phyloP scores from a whole-genome alignment of 35 echinoderm and acorn worm species.

The Diadema setosum region DNA sequence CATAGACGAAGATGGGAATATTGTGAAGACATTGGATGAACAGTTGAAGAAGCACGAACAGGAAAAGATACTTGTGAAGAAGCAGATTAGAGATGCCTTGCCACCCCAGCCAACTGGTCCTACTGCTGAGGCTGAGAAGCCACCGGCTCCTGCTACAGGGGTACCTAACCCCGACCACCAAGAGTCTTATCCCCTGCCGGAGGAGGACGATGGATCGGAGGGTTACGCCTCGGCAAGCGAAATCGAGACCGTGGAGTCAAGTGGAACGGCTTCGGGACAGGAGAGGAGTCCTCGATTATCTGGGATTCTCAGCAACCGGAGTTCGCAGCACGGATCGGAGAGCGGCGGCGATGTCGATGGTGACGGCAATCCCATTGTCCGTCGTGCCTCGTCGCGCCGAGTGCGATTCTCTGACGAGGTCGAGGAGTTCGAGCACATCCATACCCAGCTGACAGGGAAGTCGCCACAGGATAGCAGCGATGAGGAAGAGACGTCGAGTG shows the following conservation, averaged over 20 bases:
- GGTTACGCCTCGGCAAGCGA: conserved; percentile 85
- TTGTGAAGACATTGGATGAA: conserved; percentile 31
- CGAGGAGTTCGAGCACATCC: conserved; percentile 29
- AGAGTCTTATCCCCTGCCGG: conserved; percentile 71
- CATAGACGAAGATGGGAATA: conserved; percentile 79
- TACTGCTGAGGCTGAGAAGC: neutral
- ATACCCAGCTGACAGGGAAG: neutral
- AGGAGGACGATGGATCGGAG: conserved; percentile 86
- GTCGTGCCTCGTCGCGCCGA: conserved; percentile 22
- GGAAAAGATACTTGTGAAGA: neutral
- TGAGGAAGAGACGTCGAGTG: neutral
- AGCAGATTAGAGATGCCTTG: neutral
- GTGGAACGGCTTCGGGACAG: conserved; percentile 36
- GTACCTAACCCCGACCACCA: conserved; percentile 8
- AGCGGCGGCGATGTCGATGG: neutral
- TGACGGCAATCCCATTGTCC: neutral
- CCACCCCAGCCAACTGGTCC: neutral
- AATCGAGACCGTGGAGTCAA: conserved; percentile 69
- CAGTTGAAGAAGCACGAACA: conserved; percentile 1
- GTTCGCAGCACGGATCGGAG: conserved; percentile 12
- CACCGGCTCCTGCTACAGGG: neutral
- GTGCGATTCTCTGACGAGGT: conserved; percentile 90
- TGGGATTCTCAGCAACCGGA: conserved; percentile 40
- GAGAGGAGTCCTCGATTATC: conserved; percentile 45
- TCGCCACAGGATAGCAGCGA: neutral